Conservation (phyloP, 2,797 vertebrate species). For the Champsocephalus esox region DNA sequence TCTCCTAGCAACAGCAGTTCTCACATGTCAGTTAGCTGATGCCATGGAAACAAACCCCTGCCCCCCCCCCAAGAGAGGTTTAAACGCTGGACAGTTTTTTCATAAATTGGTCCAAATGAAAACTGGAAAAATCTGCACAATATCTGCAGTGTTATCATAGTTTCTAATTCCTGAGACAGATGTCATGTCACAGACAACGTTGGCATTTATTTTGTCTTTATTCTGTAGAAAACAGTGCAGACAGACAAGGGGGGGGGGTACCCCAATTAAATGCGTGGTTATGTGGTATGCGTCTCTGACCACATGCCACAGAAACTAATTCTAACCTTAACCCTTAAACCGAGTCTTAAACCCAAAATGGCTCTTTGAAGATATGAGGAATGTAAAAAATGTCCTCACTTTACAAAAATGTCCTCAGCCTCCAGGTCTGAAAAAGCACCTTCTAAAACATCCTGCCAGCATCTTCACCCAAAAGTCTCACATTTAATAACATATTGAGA, state of each 20-base stretch:
- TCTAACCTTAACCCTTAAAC: conserved; percentile 11
- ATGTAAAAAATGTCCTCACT: conserved; percentile 28
- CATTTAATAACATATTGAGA: neutral
- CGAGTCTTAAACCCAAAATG: conserved; percentile 5
- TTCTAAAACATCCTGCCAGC: neutral
- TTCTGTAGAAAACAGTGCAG: neutral
- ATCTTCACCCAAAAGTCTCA: neutral
- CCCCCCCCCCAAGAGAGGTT: neutral
- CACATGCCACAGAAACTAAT: neutral
- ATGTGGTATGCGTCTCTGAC: neutral
- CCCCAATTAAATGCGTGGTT: neutral
- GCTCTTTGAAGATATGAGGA: conserved; percentile 34
- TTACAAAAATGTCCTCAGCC: conserved; percentile 5
- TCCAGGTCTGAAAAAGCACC: neutral
- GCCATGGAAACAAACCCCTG: neutral
- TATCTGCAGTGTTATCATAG: neutral
- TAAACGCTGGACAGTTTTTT: neutral
- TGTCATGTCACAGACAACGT: neutral
- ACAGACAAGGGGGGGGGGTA: neutral
- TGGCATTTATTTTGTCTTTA: neutral
- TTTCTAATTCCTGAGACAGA: neutral
- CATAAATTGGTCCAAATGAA: neutral
- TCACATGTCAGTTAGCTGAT: neutral
- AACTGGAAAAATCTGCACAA: neutral
- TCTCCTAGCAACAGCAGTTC: neutral